Percentiles rank a stretch among this genome's conserved stretches.
Evolutionary conservation across 2,797 vertebrate genomes (phyloP).

Genomic region (Cheirogaleus major): DNA sequence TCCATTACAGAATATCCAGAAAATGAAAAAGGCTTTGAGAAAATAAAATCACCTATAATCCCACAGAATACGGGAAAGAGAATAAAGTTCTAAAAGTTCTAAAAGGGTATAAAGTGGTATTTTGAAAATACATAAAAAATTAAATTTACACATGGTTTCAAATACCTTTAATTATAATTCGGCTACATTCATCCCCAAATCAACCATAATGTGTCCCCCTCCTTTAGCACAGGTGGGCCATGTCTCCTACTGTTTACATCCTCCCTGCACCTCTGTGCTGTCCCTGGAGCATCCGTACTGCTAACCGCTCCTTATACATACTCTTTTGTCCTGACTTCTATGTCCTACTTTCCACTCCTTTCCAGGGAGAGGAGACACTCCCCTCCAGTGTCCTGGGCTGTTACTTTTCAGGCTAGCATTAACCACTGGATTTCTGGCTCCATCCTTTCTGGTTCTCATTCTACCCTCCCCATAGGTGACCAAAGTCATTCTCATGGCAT

Average conservation of each 20-base stretch:
- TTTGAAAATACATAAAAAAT: not conserved
- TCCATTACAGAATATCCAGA: not conserved
- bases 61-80: not conserved
- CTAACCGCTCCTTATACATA: not conserved
- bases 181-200: not conserved
- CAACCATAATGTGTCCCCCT: not conserved
- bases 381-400: not conserved
- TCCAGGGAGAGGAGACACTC: not conserved
- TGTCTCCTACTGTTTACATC: not conserved
- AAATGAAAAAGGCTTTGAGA: not conserved
- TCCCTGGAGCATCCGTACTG: fast-evolving
- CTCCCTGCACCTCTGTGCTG: not conserved
- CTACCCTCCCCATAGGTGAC: not conserved
- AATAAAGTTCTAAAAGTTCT: not conserved
- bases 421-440: not conserved
- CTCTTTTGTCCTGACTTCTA: not conserved
- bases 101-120: not conserved
- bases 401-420: not conserved
- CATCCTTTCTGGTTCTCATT: not conserved
- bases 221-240: not conserved
- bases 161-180: not conserved
- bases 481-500: not conserved
- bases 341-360: not conserved
- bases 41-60: not conserved
- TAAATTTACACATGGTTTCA: not conserved